phyloP scores from a whole-genome alignment of 2,888 invertebrate genomes.

The Netelia melanura region DNA sequence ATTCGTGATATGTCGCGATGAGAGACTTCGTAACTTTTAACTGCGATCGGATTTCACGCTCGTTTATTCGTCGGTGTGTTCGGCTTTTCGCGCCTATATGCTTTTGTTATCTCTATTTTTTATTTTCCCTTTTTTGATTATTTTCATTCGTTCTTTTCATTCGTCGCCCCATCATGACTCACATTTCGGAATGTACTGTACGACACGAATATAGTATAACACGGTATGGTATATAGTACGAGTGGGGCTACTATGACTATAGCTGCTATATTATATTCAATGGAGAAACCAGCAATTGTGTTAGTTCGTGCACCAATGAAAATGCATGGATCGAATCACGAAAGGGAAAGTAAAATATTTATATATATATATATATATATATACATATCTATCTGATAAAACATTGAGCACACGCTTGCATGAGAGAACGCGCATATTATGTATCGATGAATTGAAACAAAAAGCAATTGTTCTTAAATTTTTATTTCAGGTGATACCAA shows the following conservation, averaged over 20 bases:
- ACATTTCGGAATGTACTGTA: conserved; percentile 66
- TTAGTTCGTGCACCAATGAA: conserved; percentile 80
- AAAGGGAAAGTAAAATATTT: conserved; percentile 68
- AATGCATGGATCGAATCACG: conserved; percentile 74
- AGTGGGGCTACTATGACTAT: conserved; percentile 33
- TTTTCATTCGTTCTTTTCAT: conserved; percentile 42
- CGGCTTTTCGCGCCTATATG: conserved; percentile 1
- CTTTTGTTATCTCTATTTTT: background rate
- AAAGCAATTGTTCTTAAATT: conserved; percentile 73
- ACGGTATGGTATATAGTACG: conserved; percentile 34
- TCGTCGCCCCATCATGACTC: conserved; percentile 60
- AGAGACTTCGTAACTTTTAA: background rate
- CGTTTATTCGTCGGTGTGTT: conserved; percentile 42
- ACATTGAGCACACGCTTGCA: conserved; percentile 78
- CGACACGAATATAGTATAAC: conserved; percentile 58
- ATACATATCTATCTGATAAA: conserved; percentile 2
- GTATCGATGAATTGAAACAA: conserved; percentile 67
- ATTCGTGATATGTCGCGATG: conserved; percentile 20
- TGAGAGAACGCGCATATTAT: conserved; percentile 70
- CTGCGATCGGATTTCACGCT: conserved; percentile 43
- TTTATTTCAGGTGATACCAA: conserved; percentile 75
- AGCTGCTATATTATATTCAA: conserved; percentile 37
- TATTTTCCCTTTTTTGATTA: background rate
- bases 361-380: conserved; percentile 69
- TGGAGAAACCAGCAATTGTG: conserved; percentile 64